These are phyloP conservation scores for Crocallis elinguaria DNA, from an alignment of 2,888 invertebrate genomes.

Conservation along the genomic window DNA sequence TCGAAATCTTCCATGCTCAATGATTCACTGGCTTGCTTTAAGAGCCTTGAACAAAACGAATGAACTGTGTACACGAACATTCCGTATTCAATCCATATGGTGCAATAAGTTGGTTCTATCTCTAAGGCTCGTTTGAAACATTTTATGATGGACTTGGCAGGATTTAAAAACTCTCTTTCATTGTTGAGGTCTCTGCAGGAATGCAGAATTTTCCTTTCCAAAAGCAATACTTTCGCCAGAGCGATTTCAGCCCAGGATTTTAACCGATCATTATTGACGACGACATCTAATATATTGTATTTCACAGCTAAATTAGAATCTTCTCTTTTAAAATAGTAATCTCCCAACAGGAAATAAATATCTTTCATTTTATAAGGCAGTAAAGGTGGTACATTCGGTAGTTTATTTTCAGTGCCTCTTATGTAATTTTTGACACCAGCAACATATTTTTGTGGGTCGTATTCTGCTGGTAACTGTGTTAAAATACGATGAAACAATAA, in stretches of 20 bases:
- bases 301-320: slow-evolving; percentile 90
- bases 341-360: slow-evolving; percentile 95
- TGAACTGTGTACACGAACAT: slow-evolving; percentile 95
- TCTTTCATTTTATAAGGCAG: slow-evolving; percentile 87
- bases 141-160: slow-evolving; percentile 89
- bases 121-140: slow-evolving; percentile 93
- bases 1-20: slow-evolving; percentile 90
- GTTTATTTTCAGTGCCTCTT: slow-evolving; percentile 83
- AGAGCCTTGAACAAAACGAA: slow-evolving; percentile 93
- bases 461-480: slow-evolving; percentile 87
- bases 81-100: slow-evolving; percentile 96
- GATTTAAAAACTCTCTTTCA: slow-evolving; percentile 87
- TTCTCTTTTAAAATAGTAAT: slow-evolving; percentile 95
- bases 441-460: slow-evolving; percentile 86
- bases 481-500: slow-evolving; percentile 89
- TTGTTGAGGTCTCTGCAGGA: slow-evolving; percentile 86
- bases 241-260: slow-evolving; percentile 98
- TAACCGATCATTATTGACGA: slow-evolving; percentile 90
- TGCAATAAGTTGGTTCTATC: slow-evolving; percentile 89
- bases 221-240: slow-evolving; percentile 89
- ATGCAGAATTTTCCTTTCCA: slow-evolving; percentile 93
- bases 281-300: slow-evolving; percentile 93
- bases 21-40: slow-evolving; percentile 92
- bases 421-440: slow-evolving; percentile 88
- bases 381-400: slow-evolving; percentile 81